phyloP scores from a whole-genome alignment of 1,140 invertebrate genomes.

The Panulirus ornatus region DNA sequence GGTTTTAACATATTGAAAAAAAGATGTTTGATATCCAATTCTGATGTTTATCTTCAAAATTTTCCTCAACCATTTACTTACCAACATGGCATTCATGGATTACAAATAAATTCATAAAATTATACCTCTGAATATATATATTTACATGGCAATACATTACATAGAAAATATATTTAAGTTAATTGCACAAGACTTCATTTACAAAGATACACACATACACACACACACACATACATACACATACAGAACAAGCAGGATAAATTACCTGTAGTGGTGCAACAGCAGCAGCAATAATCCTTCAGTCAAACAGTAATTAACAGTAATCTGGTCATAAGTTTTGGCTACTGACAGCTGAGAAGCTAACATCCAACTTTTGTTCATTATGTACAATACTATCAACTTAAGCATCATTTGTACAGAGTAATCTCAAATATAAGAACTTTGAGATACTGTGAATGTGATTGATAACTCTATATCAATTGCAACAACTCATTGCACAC shows the following conservation, averaged over 20 bases:
- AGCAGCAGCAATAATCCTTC: constrained; percentile 49
- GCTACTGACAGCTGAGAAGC: constrained; percentile 38
- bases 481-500: constrained; percentile 64
- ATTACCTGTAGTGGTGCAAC: constrained; percentile 54
- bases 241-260: constrained; percentile 61
- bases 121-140: constrained; percentile 72
- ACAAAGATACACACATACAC: constrained; percentile 54
- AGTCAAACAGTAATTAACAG: constrained; percentile 58
- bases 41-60: background rate
- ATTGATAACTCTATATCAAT: constrained; percentile 38
- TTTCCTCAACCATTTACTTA: background rate
- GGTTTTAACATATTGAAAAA: background rate
- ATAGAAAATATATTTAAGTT: constrained; percentile 73
- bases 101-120: constrained; percentile 21
- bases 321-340: constrained; percentile 49
- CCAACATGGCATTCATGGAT: background rate
- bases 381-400: constrained; percentile 48
- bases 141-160: constrained; percentile 72
- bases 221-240: constrained; percentile 46
- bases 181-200: constrained; percentile 71
- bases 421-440: constrained; percentile 55
- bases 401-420: constrained; percentile 67
- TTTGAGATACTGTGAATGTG: constrained; percentile 56
- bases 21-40: background rate
- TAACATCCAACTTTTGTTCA: constrained; percentile 45